Conservation (phyloP, 2,797 vertebrate species). For the Chiroxiphia lanceolata region DNA sequence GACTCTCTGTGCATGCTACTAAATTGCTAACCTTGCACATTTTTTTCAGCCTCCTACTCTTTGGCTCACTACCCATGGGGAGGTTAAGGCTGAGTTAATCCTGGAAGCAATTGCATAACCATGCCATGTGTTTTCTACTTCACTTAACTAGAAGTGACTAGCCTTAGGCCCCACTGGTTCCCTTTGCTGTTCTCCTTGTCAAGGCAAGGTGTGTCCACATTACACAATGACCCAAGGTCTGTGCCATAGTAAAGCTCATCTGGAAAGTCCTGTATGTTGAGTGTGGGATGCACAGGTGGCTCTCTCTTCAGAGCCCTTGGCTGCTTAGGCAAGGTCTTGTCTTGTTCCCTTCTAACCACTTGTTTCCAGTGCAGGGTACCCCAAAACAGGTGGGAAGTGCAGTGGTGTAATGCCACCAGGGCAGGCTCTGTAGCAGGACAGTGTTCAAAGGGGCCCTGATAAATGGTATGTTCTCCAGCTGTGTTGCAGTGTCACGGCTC, state of each 20-base stretch:
- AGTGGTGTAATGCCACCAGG: background rate
- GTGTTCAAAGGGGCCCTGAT: background rate
- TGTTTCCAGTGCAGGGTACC: background rate
- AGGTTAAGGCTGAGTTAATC: conserved; percentile 4
- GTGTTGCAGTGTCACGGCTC: fast-evolving
- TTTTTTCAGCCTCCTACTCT: conserved; percentile 12
- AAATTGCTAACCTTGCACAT: background rate
- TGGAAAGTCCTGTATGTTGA: background rate
- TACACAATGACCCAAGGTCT: background rate
- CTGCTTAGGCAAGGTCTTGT: background rate
- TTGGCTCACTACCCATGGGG: background rate
- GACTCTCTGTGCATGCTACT: background rate
- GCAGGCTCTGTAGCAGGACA: background rate
- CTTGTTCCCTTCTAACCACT: background rate
- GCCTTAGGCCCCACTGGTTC: background rate
- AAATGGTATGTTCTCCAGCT: background rate
- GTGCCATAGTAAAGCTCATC: background rate
- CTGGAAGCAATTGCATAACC: background rate
- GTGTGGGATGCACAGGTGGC: background rate
- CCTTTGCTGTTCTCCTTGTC: background rate
- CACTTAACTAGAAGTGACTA: background rate
- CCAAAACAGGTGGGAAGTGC: background rate
- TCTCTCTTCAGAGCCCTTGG: background rate
- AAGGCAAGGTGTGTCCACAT: background rate
- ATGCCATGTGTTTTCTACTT: background rate